Evolutionary conservation across 2,797 vertebrate genomes (phyloP), one percentile per base, ranked within the genome.

Genomic region (Erethizon dorsatum): DNA sequence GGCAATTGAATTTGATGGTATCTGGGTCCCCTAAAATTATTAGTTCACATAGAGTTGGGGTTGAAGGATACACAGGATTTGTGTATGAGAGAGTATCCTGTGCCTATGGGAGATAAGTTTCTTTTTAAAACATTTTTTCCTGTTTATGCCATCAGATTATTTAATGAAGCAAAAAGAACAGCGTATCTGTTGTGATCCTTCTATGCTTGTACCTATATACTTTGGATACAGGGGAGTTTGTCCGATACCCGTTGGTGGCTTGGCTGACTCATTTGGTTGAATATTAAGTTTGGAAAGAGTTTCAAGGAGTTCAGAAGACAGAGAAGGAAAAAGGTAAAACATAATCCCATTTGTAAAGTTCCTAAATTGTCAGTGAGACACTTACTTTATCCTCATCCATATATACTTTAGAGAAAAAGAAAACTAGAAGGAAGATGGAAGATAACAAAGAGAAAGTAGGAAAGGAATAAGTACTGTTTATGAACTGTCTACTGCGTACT

Each of bases 111-210:
- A 31, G 4, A 13, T 75, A 33, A 15, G 10, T 77, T 89, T 59
- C 18, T 6, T 73, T 37, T 13, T 65, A 59, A 31, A 20, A 14
- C 8, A 18, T 88, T 41, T 69, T 91, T 63, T 92, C 28, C 61
- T 88, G 26, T 31, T 31, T 22, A 45, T 89, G 15, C n/a, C 15
- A 12, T 75, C 57, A 69, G 17, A 28, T 79, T 75, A 45, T 95
- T 93, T 73, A 90, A 69, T 45, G 77, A 63, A 91, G 33, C 61
- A 59, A 41, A 90, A 94, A 89, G 54, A 94, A 52, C 59, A 28
- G 5, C 28, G 6, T 71, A 7, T 63, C 17, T 50, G 18, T 92
- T 57, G 17, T 61, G 33, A 28, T 14, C 13, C 33, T 20, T 92
- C 54, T 33, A 31, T 28, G 18, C 31, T 22, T 65, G 37, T 15